Percentiles rank a stretch among this genome's conserved stretches.
These are phyloP conservation scores for Oenanthe melanoleuca DNA, from an alignment of 2,113 vertebrate species.

Conservation along the genomic window DNA sequence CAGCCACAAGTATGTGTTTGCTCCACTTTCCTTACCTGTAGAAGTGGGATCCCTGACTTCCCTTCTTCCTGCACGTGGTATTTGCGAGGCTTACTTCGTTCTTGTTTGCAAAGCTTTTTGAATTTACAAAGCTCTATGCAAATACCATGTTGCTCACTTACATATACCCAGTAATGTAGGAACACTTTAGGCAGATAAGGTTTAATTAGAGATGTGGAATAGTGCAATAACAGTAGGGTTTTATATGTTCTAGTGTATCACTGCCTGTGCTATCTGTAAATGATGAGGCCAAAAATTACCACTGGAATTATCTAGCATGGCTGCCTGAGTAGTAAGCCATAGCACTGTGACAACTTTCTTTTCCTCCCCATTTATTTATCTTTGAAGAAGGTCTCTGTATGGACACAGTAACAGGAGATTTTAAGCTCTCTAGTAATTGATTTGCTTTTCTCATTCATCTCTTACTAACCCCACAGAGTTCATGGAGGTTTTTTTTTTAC, in stretches of 20 bases:
- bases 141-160: conserved; percentile 20
- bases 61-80: rapidly evolving
- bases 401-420: background rate
- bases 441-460: background rate
- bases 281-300: background rate
- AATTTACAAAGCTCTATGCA: conserved; percentile 22
- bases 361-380: background rate
- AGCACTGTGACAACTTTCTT: background rate
- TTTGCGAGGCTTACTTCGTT: background rate
- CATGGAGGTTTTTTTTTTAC: background rate
- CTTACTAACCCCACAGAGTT: background rate
- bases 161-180: background rate
- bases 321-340: background rate
- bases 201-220: conserved; percentile 43
- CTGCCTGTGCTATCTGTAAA: background rate
- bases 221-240: conserved; percentile 11
- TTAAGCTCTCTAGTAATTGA: background rate
- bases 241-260: background rate
- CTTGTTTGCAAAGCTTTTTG: conserved; percentile 38
- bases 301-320: background rate
- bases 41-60: background rate
- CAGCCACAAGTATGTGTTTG: background rate
- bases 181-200: conserved; percentile 9
- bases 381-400: background rate
- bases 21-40: background rate